Conservation (phyloP, 2,888 invertebrate species). For the Eulithis testata region DNA sequence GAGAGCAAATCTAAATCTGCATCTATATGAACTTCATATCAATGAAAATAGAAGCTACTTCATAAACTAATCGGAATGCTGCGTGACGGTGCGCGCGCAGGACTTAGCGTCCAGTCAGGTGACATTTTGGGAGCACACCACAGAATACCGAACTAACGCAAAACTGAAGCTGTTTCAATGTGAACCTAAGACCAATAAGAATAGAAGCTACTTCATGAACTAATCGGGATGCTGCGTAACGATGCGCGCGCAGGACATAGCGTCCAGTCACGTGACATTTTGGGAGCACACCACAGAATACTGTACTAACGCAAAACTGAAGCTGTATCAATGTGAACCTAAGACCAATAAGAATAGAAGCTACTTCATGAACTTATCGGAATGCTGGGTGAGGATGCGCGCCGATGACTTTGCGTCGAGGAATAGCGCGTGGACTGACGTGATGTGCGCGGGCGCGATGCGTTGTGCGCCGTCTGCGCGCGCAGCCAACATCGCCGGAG, state of each 20-base stretch:
- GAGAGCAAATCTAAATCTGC: background rate
- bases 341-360: background rate
- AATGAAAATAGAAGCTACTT: conserved; percentile 64
- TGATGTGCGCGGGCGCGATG: conserved; percentile 92
- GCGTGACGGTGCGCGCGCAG: conserved; percentile 88
- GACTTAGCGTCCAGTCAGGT: conserved; percentile 92
- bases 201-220: conserved; percentile 88
- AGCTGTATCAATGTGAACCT: background rate
- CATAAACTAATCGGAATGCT: conserved; percentile 96
- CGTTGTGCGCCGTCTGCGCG: conserved; percentile 93
- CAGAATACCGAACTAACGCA: background rate
- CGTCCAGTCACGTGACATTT: conserved; percentile 83
- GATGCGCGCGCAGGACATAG: conserved; percentile 93
- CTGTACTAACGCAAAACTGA: background rate
- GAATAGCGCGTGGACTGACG: conserved; percentile 94
- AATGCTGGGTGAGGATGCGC: conserved; percentile 94
- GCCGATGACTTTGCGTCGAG: conserved; percentile 98
- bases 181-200: background rate
- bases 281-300: too few relatives aligned
- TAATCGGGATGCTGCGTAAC: conserved; percentile 93
- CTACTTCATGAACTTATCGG: conserved; percentile 95
- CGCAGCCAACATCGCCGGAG: conserved; percentile 94
- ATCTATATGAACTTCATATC: background rate
- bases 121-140: too few relatives aligned
- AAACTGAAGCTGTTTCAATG: background rate